Conservation (phyloP, 2,797 vertebrate species). For the Oophaga sylvatica region DNA sequence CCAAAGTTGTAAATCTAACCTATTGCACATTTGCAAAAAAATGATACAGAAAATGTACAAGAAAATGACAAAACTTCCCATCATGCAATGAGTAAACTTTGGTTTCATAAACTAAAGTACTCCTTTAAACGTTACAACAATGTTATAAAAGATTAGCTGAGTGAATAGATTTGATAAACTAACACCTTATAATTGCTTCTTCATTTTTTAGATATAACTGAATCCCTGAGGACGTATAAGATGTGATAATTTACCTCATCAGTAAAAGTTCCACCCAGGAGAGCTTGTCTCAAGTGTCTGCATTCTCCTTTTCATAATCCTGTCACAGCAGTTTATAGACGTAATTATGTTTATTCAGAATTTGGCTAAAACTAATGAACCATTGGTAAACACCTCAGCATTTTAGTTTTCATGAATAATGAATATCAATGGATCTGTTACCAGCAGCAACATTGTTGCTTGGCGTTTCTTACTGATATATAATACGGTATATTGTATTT, state of each 20-base stretch:
- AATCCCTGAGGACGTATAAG: not conserved
- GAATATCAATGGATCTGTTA: conserved; percentile 76
- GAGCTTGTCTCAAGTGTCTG: conserved; percentile 8
- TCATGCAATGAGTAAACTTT: no score
- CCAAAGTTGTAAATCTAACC: no score
- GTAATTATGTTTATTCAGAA: conserved; percentile 72
- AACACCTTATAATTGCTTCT: not conserved
- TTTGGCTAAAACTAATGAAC: conserved; percentile 77
- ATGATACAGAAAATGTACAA: not conserved
- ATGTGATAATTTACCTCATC: not conserved
- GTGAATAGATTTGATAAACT: not conserved
- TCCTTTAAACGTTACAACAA: not conserved
- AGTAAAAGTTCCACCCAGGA: not conserved
- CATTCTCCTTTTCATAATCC: conserved; percentile 60
- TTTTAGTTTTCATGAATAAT: conserved; percentile 70
- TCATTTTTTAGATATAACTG: not conserved
- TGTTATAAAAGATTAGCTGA: not conserved
- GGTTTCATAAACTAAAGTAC: no score
- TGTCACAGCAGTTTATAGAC: conserved; percentile 68
- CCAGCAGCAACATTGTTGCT: conserved; percentile 53
- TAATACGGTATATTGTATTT: not conserved
- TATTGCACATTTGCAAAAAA: not conserved
- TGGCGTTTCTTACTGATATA: conserved; percentile 23
- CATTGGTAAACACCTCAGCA: conserved; percentile 72
- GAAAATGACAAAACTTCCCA: not conserved